These are phyloP conservation scores for Ips typographus DNA, from an alignment of 1,140 invertebrate species.

Conservation along the genomic window DNA sequence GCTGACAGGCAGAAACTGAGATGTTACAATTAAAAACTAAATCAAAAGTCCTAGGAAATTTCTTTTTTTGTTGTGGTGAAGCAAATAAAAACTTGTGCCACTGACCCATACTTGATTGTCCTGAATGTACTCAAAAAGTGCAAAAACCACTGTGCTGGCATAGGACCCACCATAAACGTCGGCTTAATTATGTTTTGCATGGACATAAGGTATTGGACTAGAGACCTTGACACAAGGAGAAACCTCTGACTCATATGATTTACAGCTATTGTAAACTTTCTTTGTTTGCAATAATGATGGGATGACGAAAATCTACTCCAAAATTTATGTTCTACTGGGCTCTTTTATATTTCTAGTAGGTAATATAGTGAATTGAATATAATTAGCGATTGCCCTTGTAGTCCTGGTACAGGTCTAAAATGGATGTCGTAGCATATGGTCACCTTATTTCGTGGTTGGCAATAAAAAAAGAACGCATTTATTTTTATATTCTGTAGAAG, in stretches of 20 bases:
- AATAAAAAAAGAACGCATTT: conserved; percentile 16
- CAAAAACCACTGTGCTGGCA: conserved; percentile 18
- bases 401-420: neutral
- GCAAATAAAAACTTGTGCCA: conserved; percentile 16
- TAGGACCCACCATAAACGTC: conserved; percentile 8
- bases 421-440: conserved; percentile 13
- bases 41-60: too few relatives aligned
- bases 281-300: too few relatives aligned
- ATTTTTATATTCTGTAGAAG: conserved; percentile 13
- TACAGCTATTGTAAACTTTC: neutral
- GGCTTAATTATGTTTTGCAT: conserved; percentile 14
- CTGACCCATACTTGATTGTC: conserved; percentile 14
- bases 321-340: neutral
- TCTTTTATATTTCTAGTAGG: too few relatives aligned
- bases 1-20: too few relatives aligned
- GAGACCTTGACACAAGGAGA: conserved; percentile 4
- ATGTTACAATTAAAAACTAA: too few relatives aligned
- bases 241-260: neutral
- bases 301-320: too few relatives aligned
- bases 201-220: neutral
- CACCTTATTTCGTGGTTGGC: conserved; percentile 13
- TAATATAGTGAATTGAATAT: neutral
- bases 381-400: neutral
- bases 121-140: neutral
- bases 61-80: too few relatives aligned